Evolutionary conservation across 2,113 vertebrate species (phyloP).

Genomic region (Lamprologus tigripictilis): DNA sequence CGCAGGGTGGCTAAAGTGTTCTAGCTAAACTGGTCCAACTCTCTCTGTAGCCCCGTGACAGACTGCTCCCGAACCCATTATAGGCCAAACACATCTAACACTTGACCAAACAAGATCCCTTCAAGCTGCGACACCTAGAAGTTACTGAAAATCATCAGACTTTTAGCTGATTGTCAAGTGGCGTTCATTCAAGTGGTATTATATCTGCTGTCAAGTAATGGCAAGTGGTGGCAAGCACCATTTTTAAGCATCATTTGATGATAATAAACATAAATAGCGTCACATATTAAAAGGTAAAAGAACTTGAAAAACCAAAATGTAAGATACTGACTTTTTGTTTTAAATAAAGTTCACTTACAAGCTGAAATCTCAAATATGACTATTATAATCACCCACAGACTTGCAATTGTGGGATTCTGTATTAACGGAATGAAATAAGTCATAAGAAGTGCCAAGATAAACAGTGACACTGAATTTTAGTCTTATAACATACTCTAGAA

Average conservation of each 20-base stretch:
- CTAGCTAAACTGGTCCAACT: background rate
- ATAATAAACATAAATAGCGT: background rate
- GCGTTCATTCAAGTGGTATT: background rate
- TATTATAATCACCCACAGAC: background rate
- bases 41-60: background rate
- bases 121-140: background rate
- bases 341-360: background rate
- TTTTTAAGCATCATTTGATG: background rate
- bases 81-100: background rate
- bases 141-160: background rate
- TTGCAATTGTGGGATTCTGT: background rate
- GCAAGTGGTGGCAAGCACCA: background rate
- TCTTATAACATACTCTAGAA: background rate
- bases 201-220: background rate
- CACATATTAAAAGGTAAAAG: background rate
- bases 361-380: background rate
- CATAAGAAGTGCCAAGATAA: background rate
- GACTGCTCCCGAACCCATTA: background rate
- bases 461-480: background rate
- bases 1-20: background rate
- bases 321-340: background rate
- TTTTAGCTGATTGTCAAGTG: background rate
- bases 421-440: background rate
- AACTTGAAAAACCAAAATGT: rapidly evolving
- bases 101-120: background rate